phyloP scores from a whole-genome alignment of 2,888 invertebrate species.

The Acleris holmiana region DNA sequence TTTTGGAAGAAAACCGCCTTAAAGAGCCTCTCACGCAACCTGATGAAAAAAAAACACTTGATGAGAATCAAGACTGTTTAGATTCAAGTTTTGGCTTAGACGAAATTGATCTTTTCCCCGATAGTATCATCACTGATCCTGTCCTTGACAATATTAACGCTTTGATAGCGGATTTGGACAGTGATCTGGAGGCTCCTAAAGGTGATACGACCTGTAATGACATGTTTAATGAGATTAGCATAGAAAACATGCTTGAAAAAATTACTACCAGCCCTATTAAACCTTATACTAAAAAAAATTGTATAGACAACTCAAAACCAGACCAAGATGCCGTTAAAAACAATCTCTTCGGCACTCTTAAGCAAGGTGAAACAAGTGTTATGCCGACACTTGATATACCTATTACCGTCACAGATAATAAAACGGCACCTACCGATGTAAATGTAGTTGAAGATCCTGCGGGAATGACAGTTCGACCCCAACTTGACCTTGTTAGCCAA shows the following conservation, averaged over 20 bases:
- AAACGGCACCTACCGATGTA: background rate
- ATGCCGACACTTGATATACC: background rate
- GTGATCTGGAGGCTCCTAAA: slow-evolving; percentile 60
- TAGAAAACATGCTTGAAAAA: slow-evolving; percentile 60
- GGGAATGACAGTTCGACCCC: background rate
- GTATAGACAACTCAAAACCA: background rate
- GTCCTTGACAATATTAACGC: slow-evolving; percentile 70
- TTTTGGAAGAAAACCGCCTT: slow-evolving; percentile 6
- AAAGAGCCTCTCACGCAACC: background rate
- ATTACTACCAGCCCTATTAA: slow-evolving; percentile 44
- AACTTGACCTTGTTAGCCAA: background rate
- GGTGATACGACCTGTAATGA: slow-evolving; percentile 47
- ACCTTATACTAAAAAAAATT: background rate
- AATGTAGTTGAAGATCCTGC: background rate
- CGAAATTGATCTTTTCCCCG: slow-evolving; percentile 68
- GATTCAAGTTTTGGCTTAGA: slow-evolving; percentile 59
- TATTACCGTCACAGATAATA: background rate
- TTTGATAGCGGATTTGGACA: slow-evolving; percentile 68
- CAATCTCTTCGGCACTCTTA: slow-evolving; percentile 16
- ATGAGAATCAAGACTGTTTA: slow-evolving; percentile 35
- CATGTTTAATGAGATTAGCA: slow-evolving; percentile 58
- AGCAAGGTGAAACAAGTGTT: slow-evolving; percentile 2
- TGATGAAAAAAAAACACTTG: slow-evolving; percentile 12
- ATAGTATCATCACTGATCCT: slow-evolving; percentile 62
- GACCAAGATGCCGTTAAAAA: background rate